Evolutionary conservation across 2,797 vertebrate species (phyloP), one percentile per base, ranked within the genome.

Genomic region (Hipposideros larvatus): DNA sequence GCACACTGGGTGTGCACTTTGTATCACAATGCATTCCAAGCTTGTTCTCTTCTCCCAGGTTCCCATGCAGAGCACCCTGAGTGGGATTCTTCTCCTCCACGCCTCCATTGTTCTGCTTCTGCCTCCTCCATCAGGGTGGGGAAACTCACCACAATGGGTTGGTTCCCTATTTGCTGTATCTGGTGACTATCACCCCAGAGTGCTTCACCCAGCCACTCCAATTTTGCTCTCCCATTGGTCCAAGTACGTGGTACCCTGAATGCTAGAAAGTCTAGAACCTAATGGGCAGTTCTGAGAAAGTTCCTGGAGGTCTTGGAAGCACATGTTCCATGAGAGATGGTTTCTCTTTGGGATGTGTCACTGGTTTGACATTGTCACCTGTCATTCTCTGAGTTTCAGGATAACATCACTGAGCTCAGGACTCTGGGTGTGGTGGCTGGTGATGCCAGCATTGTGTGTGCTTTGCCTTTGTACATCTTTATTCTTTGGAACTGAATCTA

Each of bases 351-450:
- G 91, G 43, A 46, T 82, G 63, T 82, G 41, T 86, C 41, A 65
- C 61, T 95, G 41, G 55, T 61, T 87, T 34, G 73, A 92, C 48
- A 78, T 37, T 66, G 37, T 94, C 71, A 41, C n/a, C 46, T 78
- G 55, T 74, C 82, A 70, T 51, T 85, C 74, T 92, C 43, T 15
- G 21, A 90, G 10, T 92, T 68, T 95, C 63, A 78, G 34, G 63
- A 88, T 94, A 91, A 96, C 57, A 61, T 94, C 92, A 92, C 22
- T 85, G 61, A 88, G 88, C 83, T 70, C 26, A 4, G 91, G 63
- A 34, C 34, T 90, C 28, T 0, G 11, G 78, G 87, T 86, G 57
- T 70, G 73, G 53, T 70, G 68, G n/a, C n/a, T 34, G 51, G 34
- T 66, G 22, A 59, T 28, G 43, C 75, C 51, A 24, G 75, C 13